Base-by-base conservation (phyloP, 2,113 vertebrate species). In the Zingel zingel region DNA sequence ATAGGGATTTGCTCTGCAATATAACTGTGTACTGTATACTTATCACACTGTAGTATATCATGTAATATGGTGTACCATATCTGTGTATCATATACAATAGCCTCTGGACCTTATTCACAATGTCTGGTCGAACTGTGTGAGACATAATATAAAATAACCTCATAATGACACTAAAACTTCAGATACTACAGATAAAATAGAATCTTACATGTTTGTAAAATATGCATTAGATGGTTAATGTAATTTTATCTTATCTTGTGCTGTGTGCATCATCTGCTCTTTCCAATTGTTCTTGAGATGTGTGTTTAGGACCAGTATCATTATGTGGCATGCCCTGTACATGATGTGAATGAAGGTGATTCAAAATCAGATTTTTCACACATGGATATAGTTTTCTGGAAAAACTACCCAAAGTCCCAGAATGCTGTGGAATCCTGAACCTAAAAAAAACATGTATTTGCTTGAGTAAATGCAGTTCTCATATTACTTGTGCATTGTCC, bases 361-460 rank as follows among this genome's bases (percentile, higher is more conserved):
- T 68, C n/a, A 30, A 43, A 54, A 54, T 64, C 11, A 14, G 30
- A 74, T 69, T 67, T 43, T 79, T 68, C 30, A 74, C 48, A 77
- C 39, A 15, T 50, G n/a, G 43, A 25, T 43, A 10, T 47, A 27
- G 56, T 23, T 63, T 56, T 33, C 50, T 47, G 15, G 27, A 36
- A 51, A 36, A 57, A 61, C 19, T 43, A 67, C 56, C 25, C 19
- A 3, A 6, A 5, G 25, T 68, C 11, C 57, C n/a, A 69, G 12
- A 53, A 50, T 39, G n/a, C 18, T 65, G n/a, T 50, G 61, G 15
- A 72, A 72, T 56, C 61, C 25, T 47, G 33, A 66, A 15, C 21
- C 5, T 2, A 75, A 64, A 54, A 50, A 33, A 54, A 81, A 48
- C 3, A 25, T 5, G 8, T 48, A 25, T 65, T 33, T 64, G 13